Evolutionary conservation across 64 coral and sea anemone genomes (phyloP), one percentile per base, ranked within the genome.

Genomic region (Montipora cactus): DNA sequence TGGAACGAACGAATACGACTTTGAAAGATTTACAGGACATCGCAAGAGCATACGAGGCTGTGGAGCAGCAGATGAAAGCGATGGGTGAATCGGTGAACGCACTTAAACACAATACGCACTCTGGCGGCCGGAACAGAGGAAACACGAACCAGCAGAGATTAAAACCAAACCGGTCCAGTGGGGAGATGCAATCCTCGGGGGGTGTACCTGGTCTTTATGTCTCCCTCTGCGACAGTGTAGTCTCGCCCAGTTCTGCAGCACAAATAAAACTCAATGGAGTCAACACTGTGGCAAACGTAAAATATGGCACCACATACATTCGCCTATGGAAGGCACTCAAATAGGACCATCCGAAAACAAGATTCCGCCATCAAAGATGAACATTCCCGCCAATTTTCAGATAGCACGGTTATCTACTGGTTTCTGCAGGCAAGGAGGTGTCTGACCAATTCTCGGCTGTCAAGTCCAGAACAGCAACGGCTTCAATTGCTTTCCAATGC

Each of bases 21-120:
- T 51, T 92, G 21, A 92, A 92, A 59, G 81, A 92, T 86, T 50
- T 92, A 55, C 90, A 92, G 37, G 79, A 92, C 58, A 59, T 92
- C 75, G 90, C 90, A 7, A 23, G 79, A 37, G 90, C 64, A 6
- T 28, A 37, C 79, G 79, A 92, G 47, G 81, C 90, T 44, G 90
- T 92, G 25, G 80, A 92, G 12, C 64, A 84, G n/a, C 90, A 92
- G 74, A 74, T 92, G 79, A 92, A 92, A 25, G 84, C n/a, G 9
- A 55, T 92, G 90, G 80, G 85, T 45, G 14, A 59, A 76, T 83
- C 59, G 45, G 80, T 92, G 78, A 92, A 92, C 28, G 80, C 90
- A 85, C 79, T 92, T 4, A 51, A 86, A 21, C 90, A 84, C 10
- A 86, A 86, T 47, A 20, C 22, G 2, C 21, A 77, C 37, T 37